Evolutionary conservation across 1,140 invertebrate species (phyloP).

Genomic region (Formica exsecta): DNA sequence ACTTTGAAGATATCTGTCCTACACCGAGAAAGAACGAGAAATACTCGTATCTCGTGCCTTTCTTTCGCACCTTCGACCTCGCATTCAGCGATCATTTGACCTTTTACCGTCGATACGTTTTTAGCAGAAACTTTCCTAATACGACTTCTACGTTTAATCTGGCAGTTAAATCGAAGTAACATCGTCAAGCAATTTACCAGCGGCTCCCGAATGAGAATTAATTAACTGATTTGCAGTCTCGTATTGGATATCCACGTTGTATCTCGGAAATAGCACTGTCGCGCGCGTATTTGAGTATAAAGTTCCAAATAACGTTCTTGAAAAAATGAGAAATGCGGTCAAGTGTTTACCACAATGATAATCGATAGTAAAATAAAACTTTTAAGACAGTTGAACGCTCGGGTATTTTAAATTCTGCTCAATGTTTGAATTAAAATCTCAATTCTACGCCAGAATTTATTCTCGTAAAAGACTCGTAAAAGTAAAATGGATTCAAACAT

Average conservation of each 20-base stretch:
- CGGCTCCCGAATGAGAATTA: constrained; percentile 29
- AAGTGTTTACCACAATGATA: background rate
- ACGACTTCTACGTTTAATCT: constrained; percentile 40
- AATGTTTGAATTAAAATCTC: background rate
- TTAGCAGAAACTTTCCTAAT: constrained; percentile 55
- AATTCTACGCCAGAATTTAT: background rate
- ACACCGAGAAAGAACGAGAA: background rate
- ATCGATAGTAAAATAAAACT: background rate
- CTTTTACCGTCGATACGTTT: constrained; percentile 50
- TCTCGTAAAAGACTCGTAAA: background rate
- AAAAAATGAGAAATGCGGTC: background rate
- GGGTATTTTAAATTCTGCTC: background rate
- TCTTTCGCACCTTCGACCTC: constrained; percentile 20
- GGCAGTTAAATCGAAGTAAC: constrained; percentile 43
- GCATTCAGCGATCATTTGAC: constrained; percentile 59
- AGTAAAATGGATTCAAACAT: constrained; percentile 13
- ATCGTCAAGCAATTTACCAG: constrained; percentile 53
- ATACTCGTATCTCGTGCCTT: background rate
- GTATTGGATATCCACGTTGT: background rate
- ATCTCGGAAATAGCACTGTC: background rate
- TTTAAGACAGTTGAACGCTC: background rate
- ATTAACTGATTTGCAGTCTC: constrained; percentile 36
- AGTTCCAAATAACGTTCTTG: background rate
- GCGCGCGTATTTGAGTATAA: background rate
- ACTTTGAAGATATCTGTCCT: constrained; percentile 32